These are phyloP conservation scores for Protonibea diacanthus DNA, from an alignment of 2,797 vertebrate genomes.

Conservation along the genomic window DNA sequence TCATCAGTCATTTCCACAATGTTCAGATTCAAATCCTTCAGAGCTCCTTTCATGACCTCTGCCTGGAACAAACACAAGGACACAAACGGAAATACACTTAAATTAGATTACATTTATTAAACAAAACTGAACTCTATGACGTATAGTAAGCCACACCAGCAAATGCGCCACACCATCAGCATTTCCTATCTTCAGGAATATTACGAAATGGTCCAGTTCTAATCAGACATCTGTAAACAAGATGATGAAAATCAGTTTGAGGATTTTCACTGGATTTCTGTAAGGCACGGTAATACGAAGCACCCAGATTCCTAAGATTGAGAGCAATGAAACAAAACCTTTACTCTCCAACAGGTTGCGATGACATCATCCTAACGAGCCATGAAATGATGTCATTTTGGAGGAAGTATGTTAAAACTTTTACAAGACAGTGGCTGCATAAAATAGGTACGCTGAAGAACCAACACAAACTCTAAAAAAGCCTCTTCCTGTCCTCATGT, in stretches of 20 bases:
- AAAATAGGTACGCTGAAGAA: constrained; percentile 63
- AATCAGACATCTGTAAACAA: constrained; percentile 60
- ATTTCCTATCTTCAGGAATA: constrained; percentile 43
- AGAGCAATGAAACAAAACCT: constrained; percentile 49
- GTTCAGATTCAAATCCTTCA: constrained; percentile 92
- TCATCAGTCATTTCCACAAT: constrained; percentile 96
- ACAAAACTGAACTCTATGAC: constrained; percentile 32
- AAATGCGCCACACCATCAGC: constrained; percentile 26
- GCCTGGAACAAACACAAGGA: constrained; percentile 83
- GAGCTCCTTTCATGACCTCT: constrained; percentile 87
- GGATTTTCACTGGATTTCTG: constrained; percentile 33
- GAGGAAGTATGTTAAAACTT: constrained; percentile 72
- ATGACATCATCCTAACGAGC: constrained; percentile 79
- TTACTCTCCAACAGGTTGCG: constrained; percentile 55
- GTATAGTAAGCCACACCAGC: constrained; percentile 22
- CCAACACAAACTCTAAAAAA: constrained; percentile 47
- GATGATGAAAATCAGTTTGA: constrained; percentile 44
- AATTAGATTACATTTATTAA: constrained; percentile 50
- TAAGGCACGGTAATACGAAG: constrained; percentile 12
- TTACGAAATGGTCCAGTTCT: constrained; percentile 36
- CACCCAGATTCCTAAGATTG: constrained; percentile 16
- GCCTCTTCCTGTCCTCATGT: constrained; percentile 42
- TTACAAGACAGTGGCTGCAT: constrained; percentile 61
- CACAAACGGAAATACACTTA: constrained; percentile 50
- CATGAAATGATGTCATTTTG: constrained; percentile 77